Evolutionary conservation across 1,140 invertebrate genomes (phyloP).

Genomic region (Lepidotrigona ventralis): DNA sequence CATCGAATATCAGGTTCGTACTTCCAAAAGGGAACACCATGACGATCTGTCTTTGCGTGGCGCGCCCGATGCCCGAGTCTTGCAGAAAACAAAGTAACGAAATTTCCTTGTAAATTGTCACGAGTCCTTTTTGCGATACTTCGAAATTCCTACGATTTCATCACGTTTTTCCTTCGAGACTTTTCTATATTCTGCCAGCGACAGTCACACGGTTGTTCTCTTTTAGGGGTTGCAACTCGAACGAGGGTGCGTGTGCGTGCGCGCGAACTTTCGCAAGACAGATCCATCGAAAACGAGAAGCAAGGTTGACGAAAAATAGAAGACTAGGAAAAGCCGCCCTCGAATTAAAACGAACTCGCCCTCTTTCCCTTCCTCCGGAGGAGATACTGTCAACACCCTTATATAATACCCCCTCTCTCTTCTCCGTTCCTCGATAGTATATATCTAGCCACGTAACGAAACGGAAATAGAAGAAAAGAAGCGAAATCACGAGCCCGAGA

Average conservation of each 20-base stretch:
- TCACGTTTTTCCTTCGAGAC: constrained; percentile 8
- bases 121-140: not conserved
- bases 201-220: not conserved
- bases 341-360: constrained; percentile 23
- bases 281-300: not conserved
- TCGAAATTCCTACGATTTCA: not conserved
- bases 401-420: constrained; percentile 11
- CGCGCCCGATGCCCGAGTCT: not conserved
- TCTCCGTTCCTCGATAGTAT: not conserved
- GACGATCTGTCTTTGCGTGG: too few species aligned
- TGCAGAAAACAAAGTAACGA: not conserved
- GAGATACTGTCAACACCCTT: constrained; percentile 7
- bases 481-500: too few species aligned
- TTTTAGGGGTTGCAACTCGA: not conserved
- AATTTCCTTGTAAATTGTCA: constrained; percentile 5
- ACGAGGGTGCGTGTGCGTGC: not conserved
- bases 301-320: not conserved
- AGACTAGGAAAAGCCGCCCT: constrained; percentile 9
- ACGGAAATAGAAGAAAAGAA: not conserved
- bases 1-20: constrained; percentile 24
- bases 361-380: constrained; percentile 27
- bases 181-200: not conserved
- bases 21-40: not conserved
- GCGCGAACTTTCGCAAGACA: not conserved
- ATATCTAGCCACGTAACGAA: not conserved